Evolutionary conservation across 2,797 vertebrate genomes (phyloP), one percentile per base, ranked within the genome.

Genomic region (Rousettus madagascariensis): DNA sequence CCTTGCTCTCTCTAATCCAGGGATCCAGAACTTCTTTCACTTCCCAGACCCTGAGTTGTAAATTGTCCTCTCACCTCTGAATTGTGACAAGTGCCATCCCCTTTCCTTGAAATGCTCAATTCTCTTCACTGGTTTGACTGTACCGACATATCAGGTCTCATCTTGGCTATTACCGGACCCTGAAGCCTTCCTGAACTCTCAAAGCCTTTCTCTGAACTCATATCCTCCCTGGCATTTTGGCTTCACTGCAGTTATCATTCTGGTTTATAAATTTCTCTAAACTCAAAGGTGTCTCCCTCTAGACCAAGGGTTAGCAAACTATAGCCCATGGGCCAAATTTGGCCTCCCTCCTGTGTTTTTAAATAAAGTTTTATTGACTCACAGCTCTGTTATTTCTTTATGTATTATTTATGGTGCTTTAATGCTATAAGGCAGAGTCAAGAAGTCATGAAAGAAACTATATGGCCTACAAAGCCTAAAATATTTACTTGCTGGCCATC

Each of bases 321-420:
- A 5, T 1, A 72, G 63, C 2, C 10, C 7, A 30, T n/a, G n/a
- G 59, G 4, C 19, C 90, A 49, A 28, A 89, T 49, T 26, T 85
- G 20, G n/a, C 24, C 11, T 12, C 55, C 38, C 28, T 74, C 4
- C 10, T 92, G 26, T 65, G 61, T 75, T 79, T 82, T 90, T 61
- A 89, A 86, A 59, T 90, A 41, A 87, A 75, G 53, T 83, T 92
- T 93, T 72, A 72, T 57, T 88, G 59, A 6, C 19, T 72, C 36
- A 43, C 13, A 46, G 10, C 4, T 68, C 6, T 41, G 49, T 22
- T 84, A 26, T 33, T 91, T 88, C 28, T 74, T 53, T 43, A n/a
- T 15, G 1, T 36, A 15, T 66, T 90, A 0, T 41, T 36, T 57
- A 30, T 74, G 38, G 2, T 49, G 7, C 19, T 93, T 85, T 86